Evolutionary conservation across 2,888 invertebrate genomes (phyloP).

Genomic region (Congeria kusceri): DNA sequence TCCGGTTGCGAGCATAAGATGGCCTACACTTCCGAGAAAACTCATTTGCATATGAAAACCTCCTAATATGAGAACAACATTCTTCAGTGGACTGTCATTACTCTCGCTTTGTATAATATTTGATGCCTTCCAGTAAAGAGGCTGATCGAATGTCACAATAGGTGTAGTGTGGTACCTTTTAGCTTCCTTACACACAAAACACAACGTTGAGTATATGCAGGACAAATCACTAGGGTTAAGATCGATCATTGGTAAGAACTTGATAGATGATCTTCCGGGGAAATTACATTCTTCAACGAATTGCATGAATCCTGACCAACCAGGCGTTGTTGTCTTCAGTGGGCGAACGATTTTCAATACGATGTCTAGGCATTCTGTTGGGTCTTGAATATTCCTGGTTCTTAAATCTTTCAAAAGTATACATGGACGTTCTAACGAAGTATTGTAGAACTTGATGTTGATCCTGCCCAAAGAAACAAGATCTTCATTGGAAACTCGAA

Average conservation of each 20-base stretch:
- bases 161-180: conserved; percentile 29
- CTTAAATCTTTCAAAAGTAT: background rate
- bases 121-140: conserved; percentile 49
- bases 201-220: conserved; percentile 57
- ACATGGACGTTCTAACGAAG: no score
- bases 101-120: conserved; percentile 18
- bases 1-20: conserved; percentile 60
- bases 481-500: no score
- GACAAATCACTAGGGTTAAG: conserved; percentile 51
- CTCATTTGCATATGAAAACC: conserved; percentile 58
- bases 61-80: conserved; percentile 41
- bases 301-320: conserved; percentile 34
- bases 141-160: conserved; percentile 51
- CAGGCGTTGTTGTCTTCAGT: conserved; percentile 2
- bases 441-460: no score
- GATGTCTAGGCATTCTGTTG: conserved; percentile 17
- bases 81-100: conserved; percentile 23
- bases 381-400: background rate
- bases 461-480: no score
- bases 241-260: conserved; percentile 60
- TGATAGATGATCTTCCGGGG: conserved; percentile 46
- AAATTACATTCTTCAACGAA: conserved; percentile 26
- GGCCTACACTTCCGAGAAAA: conserved; percentile 68
- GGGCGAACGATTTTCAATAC: conserved; percentile 20
- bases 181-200: conserved; percentile 36